Percentiles rank a stretch among this genome's conserved stretches.
These are phyloP conservation scores for Drosophila siamana DNA, from an alignment of 2,888 invertebrate species.

Conservation along the genomic window DNA sequence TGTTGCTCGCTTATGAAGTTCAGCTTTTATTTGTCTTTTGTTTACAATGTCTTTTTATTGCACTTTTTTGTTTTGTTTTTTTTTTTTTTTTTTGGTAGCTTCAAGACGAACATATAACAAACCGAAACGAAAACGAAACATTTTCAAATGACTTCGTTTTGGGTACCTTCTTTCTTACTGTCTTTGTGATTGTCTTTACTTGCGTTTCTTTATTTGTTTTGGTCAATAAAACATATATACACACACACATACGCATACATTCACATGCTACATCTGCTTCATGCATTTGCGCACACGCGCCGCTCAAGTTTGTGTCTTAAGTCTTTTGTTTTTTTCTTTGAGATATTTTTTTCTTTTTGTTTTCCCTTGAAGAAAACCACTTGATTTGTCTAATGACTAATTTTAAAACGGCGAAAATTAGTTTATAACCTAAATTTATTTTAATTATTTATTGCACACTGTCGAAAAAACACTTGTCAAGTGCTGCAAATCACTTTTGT, in stretches of 20 bases:
- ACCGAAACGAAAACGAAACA: constrained; percentile 24
- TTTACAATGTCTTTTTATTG: constrained; percentile 46
- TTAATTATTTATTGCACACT: constrained; percentile 5
- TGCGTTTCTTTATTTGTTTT: constrained; percentile 45
- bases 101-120: constrained; percentile 16
- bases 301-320: constrained; percentile 75
- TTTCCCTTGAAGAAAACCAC: constrained; percentile 14
- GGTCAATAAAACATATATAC: constrained; percentile 42
- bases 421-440: constrained; percentile 13
- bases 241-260: constrained; percentile 28
- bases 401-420: constrained; percentile 42
- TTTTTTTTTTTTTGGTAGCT: constrained; percentile 40
- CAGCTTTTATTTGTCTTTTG: constrained; percentile 30
- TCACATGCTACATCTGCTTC: constrained; percentile 40
- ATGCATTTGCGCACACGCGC: constrained; percentile 67
- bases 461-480: constrained; percentile 1
- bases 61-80: constrained; percentile 41
- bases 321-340: constrained; percentile 64
- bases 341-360: constrained; percentile 2
- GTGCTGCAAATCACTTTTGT: constrained; percentile 10
- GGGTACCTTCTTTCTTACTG: constrained; percentile 22
- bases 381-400: constrained; percentile 24
- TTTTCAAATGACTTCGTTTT: constrained; percentile 54
- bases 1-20: constrained; percentile 33
- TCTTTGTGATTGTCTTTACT: constrained; percentile 32